Base-by-base conservation (phyloP, 2,888 invertebrate species). In the Neoscelio sp. region DNA sequence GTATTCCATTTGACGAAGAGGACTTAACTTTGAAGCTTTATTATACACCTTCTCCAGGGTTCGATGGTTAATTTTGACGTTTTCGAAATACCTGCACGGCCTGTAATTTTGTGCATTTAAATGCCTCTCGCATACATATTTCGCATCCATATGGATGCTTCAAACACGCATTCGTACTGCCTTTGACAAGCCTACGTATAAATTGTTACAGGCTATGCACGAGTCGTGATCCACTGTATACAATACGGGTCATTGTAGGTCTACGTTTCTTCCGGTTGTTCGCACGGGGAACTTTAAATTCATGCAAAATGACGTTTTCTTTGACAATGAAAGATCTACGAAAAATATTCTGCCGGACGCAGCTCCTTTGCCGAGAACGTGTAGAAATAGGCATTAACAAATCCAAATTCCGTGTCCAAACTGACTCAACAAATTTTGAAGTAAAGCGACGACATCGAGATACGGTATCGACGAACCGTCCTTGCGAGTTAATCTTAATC, bases 161-260 rank as follows among this genome's bases (percentile, higher is more conserved):
- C 17, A 35, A 42, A 35, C 30, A 30, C 40, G n/a, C 23, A 38
- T 71, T 26, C 26, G 44, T 20, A 44, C 33, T 12, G 54, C 42
- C 44, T 65, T 67, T 64, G 35, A 54, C 42, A 48, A 65, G 42
- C 26, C 62, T 17, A 54, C 23, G 38, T 71, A 54, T 68, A 62
- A 76, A 71, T 62, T 65, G 40, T 78, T n/a, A 71, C 77, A 71
- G 30, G 60, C 35, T 30, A 50, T 50, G 48, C 50, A 62, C 28
- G 50, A 58, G 30, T 78, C 60, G 77, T 71, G 70, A 12, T 48
- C 23, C 33, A 35, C 48, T 26, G 77, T 71, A 77, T 54, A 71
- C 77, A 78, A 78, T 78, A 60, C 77, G 60, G 77, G 77, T 78
- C 77, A 78, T 54, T 65, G 77, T 60, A 46, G 65, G 77, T 78